Evolutionary conservation across 2,888 invertebrate genomes (phyloP).

Genomic region (Proisotoma minuta): DNA sequence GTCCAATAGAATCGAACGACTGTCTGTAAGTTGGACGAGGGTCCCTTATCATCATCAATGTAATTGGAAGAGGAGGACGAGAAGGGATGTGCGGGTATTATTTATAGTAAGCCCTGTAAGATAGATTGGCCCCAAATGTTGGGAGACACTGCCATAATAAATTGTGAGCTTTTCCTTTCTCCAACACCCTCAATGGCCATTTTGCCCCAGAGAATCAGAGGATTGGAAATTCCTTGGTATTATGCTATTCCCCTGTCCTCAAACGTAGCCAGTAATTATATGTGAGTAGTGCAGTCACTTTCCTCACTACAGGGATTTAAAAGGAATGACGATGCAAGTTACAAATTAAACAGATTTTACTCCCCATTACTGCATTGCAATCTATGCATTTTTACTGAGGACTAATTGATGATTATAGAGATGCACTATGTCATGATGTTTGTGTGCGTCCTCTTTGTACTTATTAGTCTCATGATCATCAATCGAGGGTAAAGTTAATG

Average conservation of each 20-base stretch:
- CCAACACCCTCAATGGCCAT: background rate
- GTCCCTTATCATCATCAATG: constrained; percentile 13
- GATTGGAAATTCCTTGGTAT: background rate
- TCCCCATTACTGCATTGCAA: no score
- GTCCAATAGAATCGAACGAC: constrained; percentile 4
- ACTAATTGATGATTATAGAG: no score
- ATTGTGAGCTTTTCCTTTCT: constrained; percentile 16
- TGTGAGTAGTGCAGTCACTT: background rate
- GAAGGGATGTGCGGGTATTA: constrained; percentile 15
- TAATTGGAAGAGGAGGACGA: constrained; percentile 6
- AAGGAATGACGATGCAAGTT: no score
- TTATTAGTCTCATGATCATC: no score
- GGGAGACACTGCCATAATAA: constrained; percentile 15
- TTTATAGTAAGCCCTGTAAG: constrained; percentile 6
- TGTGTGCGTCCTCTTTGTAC: no score
- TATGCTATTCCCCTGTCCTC: constrained; percentile 6
- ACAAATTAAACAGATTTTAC: no score
- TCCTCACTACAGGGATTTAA: no score
- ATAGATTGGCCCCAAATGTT: constrained; percentile 11
- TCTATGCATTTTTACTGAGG: no score
- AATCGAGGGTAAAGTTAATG: no score
- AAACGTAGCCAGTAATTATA: constrained; percentile 7
- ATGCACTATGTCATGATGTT: no score
- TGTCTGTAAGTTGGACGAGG: background rate
- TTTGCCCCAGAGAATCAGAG: background rate